phyloP scores from a whole-genome alignment of 2,888 invertebrate species.

The Drosophila tanythrix region DNA sequence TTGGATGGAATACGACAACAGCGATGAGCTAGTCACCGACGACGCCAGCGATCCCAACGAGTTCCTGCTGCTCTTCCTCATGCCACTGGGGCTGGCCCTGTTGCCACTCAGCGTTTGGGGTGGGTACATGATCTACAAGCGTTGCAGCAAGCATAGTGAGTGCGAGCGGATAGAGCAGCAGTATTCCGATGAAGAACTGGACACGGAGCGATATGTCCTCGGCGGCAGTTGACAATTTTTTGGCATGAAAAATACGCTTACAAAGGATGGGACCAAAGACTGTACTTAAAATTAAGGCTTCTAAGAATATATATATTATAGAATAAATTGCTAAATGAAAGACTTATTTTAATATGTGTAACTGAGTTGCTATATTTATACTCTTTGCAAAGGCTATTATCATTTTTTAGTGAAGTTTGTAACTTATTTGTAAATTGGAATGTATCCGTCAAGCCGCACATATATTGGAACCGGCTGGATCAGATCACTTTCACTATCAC shows the following conservation, averaged over 20 bases:
- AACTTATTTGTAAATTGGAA: background rate
- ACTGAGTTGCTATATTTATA: background rate
- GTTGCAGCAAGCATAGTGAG: constrained; percentile 54
- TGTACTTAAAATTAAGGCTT: constrained; percentile 40
- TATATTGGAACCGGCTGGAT: background rate
- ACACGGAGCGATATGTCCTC: constrained; percentile 71
- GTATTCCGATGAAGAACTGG: constrained; percentile 70
- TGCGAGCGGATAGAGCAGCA: constrained; percentile 68
- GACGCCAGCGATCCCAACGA: constrained; percentile 68
- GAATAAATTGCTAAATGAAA: constrained; percentile 4
- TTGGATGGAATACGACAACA: constrained; percentile 72
- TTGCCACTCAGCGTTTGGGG: constrained; percentile 82
- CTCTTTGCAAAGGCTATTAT: background rate
- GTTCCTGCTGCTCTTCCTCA: constrained; percentile 82
- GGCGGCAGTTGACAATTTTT: constrained; percentile 55
- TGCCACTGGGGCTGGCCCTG: constrained; percentile 82
- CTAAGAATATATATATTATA: background rate
- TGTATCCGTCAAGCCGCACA: background rate
- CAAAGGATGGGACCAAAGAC: constrained; percentile 61
- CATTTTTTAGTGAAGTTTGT: background rate
- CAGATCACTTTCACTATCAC: background rate
- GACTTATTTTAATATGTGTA: background rate
- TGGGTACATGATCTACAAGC: constrained; percentile 76
- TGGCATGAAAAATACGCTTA: constrained; percentile 46
- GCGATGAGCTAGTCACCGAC: constrained; percentile 52